Base-by-base conservation (phyloP, 2,888 invertebrate genomes). In the Antheraea yamamai region DNA sequence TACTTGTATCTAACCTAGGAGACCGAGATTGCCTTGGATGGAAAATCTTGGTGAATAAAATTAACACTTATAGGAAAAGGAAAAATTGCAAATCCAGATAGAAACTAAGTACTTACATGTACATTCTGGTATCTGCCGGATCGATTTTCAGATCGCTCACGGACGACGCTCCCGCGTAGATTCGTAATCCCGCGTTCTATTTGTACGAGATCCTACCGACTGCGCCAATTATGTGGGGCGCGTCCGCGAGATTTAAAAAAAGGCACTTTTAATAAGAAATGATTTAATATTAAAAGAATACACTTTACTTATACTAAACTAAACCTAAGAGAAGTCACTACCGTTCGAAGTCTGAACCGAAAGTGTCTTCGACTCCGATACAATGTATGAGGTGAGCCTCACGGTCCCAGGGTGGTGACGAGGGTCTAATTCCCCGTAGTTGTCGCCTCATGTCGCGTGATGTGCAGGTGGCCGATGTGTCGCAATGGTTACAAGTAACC, bases 21-120 rank as follows among this genome's bases (percentile, higher is more conserved):
- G 18, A 58, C 55, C 73, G 73, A 23, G 73, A 73, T 73, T 73
- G 52, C 55, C 55, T 7, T n/a, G 73, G 73, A 58, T 73, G 61
- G 73, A 73, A 73, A 73, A 58, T 73, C 55, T 58, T 73, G 58
- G 35, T 61, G n/a, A 61, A 4, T 47, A 8, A 61, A n/a, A 61
- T 4, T 61, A n/a, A 61, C 20, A 61, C 61, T n/a, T 61, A 61
- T 64, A 64, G 10, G 26, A 26, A 26, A 64, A 64, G 7, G 58
- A 4, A n/a, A 26, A 4, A 26, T 8, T 64, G 64, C 64, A 61
- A 61, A 20, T 61, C 26, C 12, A 64, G 26, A 64, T 12, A 23
- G 64, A 26, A 18, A 23, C 26, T 26, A 64, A 64, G 64, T 64
- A 64, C 64, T 64, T 64, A 64, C 10, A 64, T 64, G 64, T 64